These are phyloP conservation scores for Acronicta psi DNA, from an alignment of 2,888 invertebrate genomes.

Conservation along the genomic window DNA sequence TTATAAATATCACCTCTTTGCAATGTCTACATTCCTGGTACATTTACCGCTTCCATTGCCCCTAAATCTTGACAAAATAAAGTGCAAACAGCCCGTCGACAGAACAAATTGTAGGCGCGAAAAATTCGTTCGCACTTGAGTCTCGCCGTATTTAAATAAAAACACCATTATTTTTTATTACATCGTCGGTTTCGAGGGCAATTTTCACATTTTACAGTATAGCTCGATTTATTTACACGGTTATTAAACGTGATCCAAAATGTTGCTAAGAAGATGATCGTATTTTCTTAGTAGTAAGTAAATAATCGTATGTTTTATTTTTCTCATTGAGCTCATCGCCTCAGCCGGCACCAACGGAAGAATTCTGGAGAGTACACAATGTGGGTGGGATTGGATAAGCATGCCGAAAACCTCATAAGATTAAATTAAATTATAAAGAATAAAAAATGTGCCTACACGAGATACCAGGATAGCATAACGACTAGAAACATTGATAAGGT, in stretches of 20 bases:
- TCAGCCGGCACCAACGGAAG: too few species aligned
- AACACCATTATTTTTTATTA: conserved; percentile 61
- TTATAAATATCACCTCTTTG: background rate
- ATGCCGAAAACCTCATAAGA: too few species aligned
- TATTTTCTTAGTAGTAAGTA: conserved; percentile 6
- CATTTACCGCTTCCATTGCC: conserved; percentile 50
- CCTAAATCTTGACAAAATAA: conserved; percentile 53
- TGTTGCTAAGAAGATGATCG: conserved; percentile 13
- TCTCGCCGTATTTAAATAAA: conserved; percentile 59
- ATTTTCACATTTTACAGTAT: conserved; percentile 48
- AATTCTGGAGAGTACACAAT: too few species aligned
- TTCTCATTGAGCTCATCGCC: too few species aligned
- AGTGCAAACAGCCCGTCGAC: conserved; percentile 62
- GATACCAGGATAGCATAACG: too few species aligned
- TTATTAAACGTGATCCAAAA: conserved; percentile 34
- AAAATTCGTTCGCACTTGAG: conserved; percentile 61
- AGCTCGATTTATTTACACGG: conserved; percentile 51
- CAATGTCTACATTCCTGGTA: conserved; percentile 23
- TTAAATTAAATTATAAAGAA: too few species aligned
- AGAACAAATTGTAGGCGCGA: conserved; percentile 65
- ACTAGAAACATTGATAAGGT: too few species aligned
- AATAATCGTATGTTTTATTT: too few species aligned
- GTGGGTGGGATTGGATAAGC: too few species aligned
- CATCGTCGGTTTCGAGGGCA: conserved; percentile 42
- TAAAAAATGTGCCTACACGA: too few species aligned